Evolutionary conservation across 2,888 invertebrate genomes (phyloP).

Genomic region (Apodemia mormo): DNA sequence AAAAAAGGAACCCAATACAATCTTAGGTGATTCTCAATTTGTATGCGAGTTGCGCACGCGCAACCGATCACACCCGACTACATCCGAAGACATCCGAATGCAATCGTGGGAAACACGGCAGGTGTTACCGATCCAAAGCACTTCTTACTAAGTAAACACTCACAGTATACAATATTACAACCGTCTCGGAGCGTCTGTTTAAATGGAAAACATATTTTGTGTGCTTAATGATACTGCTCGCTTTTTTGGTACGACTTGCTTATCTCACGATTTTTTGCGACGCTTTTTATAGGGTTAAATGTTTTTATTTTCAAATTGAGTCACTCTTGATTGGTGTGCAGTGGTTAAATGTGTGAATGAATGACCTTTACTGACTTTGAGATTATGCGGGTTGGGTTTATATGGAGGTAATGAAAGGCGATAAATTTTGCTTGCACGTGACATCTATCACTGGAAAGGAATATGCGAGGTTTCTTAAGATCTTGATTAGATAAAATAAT

Average conservation of each 20-base stretch:
- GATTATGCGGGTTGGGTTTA: constrained; percentile 19
- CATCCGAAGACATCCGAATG: constrained; percentile 66
- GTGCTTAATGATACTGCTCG: constrained; percentile 79
- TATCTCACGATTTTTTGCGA: constrained; percentile 70
- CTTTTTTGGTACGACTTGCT: constrained; percentile 77
- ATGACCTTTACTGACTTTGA: constrained; percentile 28
- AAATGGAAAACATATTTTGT: constrained; percentile 82
- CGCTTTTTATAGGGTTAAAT: constrained; percentile 44
- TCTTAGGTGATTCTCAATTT: constrained; percentile 38
- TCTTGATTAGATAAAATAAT: constrained; percentile 3
- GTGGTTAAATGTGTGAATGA: not conserved
- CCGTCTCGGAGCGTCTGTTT: constrained; percentile 75
- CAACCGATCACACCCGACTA: constrained; percentile 45
- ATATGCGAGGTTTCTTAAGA: constrained; percentile 10
- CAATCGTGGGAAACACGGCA: constrained; percentile 78
- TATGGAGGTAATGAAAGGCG: constrained; percentile 26
- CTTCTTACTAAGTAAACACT: constrained; percentile 81
- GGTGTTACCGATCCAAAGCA: constrained; percentile 78
- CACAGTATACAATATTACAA: constrained; percentile 80
- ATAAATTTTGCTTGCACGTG: constrained; percentile 25
- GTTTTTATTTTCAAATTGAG: constrained; percentile 52
- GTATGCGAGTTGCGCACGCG: constrained; percentile 53
- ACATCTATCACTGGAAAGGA: constrained; percentile 27
- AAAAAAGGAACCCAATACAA: constrained; percentile 7
- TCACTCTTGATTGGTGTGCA: constrained; percentile 65